Evolutionary conservation across 2,113 vertebrate species (phyloP), one percentile per base, ranked within the genome.

Genomic region (Bos javanicus): DNA sequence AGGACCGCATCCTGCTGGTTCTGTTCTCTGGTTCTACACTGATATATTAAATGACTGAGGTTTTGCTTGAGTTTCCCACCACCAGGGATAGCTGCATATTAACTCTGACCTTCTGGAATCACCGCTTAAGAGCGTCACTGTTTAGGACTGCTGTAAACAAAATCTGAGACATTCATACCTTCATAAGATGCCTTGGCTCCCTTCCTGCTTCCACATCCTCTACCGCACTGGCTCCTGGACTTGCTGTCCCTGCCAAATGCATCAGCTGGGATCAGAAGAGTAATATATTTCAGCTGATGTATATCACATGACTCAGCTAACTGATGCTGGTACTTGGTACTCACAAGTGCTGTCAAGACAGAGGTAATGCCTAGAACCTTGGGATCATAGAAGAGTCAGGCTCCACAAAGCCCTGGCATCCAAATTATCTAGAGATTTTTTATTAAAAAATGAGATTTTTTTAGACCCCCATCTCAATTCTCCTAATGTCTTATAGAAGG

Each of bases 251-350:
- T 93, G 95, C 83, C 87, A 95, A 85, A 54, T 17, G 10, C 62
- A 83, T 95, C 74, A 94, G 36, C 57, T 30, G 43, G 90, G 25
- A 76, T 39, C 83, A 62, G 46, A 92, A 90, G 10, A 80, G 71
- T 54, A 74, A 95, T 95, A 92, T 36, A 92, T 87, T 84, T 95
- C 87, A 87, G 62, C 84, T 92, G 94, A 94, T 36, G n/a, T 50
- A 30, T 19, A 50, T n/a, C 74, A 43, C 8, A 2, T 57, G 87
- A 87, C 46, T 96, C 57, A 74, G 57, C 48, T 81, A 95, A 96
- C 91, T 0, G 1, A 17, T 28, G 5, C 48, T 95, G 19, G 50
- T n/a, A 52, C 33, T 46, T 87, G 60, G 30, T 54, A 87, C 7
- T 56, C 52, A 21, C 8, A 33, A 21, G 0, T 64, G 62, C 59